Base-by-base conservation (phyloP, 2,888 invertebrate genomes). In the Himalopsyche japonica region DNA sequence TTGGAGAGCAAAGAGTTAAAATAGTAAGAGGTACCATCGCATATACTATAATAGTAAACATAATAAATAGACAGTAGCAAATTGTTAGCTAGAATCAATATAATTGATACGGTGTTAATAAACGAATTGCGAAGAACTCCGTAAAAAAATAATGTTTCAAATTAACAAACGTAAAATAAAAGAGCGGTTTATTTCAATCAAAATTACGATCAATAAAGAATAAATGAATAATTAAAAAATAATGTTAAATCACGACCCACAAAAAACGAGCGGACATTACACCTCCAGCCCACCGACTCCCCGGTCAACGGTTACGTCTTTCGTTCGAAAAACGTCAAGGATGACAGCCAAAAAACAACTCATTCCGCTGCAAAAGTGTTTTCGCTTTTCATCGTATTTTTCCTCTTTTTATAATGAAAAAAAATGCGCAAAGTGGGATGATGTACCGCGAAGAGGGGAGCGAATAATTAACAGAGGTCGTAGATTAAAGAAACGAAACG, bases 401-500 rank as follows among this genome's bases (percentile, higher is more conserved):
- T 27, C 70, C 70, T 70, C 70, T 70, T 70, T 70, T 70, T 30
- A 70, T 70, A 70, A 70, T 70, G 70, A 27, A 70, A 70, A 57
- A 70, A 70, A 70, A 27, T 27, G 70, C 70, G 70, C 70, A 27
- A 70, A 30, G 27, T 70, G 12, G 70, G 70, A 70, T 70, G 70
- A 70, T 70, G 70, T 24, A 70, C 70, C 24, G 70, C 70, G 70
- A 24, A 27, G 70, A 15, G 15, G 70, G 70, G 83, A 24, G 79
- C 47, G 80, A 83, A 80, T 83, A 83, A 83, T 83, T 83, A 83
- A 83, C 80, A 79, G 79, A 80, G 83, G 79, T 64, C 47, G 83
- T 83, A 80, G 83, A 83, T 83, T 83, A 83, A 83, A 83, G 83
- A 83, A 83, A 83, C 79, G 83, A 79, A 70, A 48, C 81, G 76